phyloP scores from a whole-genome alignment of 2,113 vertebrate species.

The Prunella fulvescens region DNA sequence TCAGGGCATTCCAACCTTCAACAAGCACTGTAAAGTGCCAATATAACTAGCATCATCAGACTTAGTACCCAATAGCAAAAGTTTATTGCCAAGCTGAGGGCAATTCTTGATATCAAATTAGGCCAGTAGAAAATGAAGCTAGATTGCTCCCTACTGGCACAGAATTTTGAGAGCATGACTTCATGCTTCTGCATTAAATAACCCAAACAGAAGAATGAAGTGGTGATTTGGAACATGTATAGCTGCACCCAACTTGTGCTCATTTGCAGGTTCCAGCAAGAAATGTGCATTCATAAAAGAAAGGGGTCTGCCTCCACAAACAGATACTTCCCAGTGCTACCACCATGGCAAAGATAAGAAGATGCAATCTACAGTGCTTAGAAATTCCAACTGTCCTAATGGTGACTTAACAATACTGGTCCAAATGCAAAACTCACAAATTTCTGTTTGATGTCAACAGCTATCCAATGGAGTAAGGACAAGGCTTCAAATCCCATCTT shows the following conservation, averaged over 20 bases:
- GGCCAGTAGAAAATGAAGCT: not conserved
- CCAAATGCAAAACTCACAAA: not conserved
- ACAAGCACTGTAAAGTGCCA: not conserved
- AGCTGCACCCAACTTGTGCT: not conserved
- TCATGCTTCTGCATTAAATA: not conserved
- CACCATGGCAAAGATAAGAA: not conserved
- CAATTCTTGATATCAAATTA: not conserved
- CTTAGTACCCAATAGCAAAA: not conserved
- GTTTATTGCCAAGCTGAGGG: not conserved
- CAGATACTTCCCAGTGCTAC: not conserved
- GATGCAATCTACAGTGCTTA: not conserved
- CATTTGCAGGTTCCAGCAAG: not conserved
- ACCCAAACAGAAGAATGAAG: not conserved
- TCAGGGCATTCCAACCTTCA: not conserved
- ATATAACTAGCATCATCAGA: not conserved
- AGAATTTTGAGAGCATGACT: not conserved
- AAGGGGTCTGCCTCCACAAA: not conserved
- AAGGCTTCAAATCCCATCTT: not conserved
- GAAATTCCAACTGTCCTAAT: not conserved
- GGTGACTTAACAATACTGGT: not conserved
- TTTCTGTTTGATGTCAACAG: not conserved
- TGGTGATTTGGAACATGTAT: fast-evolving
- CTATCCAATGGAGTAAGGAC: not conserved
- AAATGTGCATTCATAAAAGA: not conserved
- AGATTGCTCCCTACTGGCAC: not conserved